Percentiles rank a stretch among this genome's conserved stretches.
Conservation (phyloP, 2,888 invertebrate species). For the Nephrotoma guestfalica region DNA sequence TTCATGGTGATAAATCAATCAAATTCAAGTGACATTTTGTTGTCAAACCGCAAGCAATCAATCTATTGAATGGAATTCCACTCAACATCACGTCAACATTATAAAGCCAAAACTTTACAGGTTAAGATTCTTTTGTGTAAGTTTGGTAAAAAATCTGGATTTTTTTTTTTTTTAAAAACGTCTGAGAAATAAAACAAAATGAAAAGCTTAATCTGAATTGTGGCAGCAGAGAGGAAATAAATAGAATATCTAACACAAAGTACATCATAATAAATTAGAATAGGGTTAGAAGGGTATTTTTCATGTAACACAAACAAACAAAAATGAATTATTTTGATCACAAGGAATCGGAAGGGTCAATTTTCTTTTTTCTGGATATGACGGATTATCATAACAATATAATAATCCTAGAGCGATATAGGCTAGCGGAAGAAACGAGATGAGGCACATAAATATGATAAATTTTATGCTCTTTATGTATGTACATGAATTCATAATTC, state of each 20-base stretch:
- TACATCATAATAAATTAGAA: background rate
- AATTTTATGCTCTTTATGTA: background rate
- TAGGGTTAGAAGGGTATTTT: background rate
- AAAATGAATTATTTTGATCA: background rate
- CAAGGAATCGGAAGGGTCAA: background rate
- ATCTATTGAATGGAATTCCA: background rate
- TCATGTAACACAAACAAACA: background rate
- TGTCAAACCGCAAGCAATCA: too few species aligned
- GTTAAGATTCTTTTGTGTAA: background rate
- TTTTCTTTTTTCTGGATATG: background rate
- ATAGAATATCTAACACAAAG: background rate
- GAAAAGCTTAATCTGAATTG: background rate
- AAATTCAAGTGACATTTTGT: too few species aligned
- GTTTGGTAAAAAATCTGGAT: background rate
- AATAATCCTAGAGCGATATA: background rate
- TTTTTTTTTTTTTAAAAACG: too few species aligned
- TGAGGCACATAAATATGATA: background rate
- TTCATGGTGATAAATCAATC: too few species aligned
- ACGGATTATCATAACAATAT: background rate
- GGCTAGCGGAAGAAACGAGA: background rate
- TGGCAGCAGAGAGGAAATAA: background rate
- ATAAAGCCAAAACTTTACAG: background rate
- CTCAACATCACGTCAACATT: background rate
- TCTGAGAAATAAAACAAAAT: too few species aligned
- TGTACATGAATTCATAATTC: background rate